phyloP scores from a whole-genome alignment of 2,888 invertebrate species.

The Habrosyne pyritoides region DNA sequence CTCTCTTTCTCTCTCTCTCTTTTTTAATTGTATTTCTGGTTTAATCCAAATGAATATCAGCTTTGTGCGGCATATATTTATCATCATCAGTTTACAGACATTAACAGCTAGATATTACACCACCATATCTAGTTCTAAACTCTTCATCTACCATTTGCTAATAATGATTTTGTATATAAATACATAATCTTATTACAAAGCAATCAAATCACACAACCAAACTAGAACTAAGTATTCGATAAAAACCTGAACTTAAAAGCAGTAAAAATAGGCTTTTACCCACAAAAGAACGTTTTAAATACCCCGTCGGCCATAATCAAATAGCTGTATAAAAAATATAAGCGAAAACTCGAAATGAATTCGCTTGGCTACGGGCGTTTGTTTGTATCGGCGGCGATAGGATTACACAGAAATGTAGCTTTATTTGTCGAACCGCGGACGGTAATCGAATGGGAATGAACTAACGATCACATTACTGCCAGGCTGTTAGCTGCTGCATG shows the following conservation, averaged over 20 bases:
- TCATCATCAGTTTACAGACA: no score
- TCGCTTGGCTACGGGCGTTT: not conserved
- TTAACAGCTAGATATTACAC: no score
- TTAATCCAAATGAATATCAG: no score
- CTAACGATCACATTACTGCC: constrained; percentile 19
- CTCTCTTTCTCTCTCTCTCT: no score
- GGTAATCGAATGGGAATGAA: constrained; percentile 28
- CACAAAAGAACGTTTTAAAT: not conserved
- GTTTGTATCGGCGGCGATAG: constrained; percentile 8
- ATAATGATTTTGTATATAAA: no score
- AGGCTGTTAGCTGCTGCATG: constrained; percentile 13
- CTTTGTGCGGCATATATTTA: no score
- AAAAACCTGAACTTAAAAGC: not conserved
- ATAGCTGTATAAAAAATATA: not conserved
- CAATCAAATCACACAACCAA: not conserved
- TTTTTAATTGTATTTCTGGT: no score
- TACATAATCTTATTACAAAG: not conserved
- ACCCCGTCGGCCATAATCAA: not conserved
- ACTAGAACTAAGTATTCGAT: not conserved
- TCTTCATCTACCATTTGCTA: no score
- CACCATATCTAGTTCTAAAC: no score
- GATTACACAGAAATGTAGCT: constrained; percentile 21
- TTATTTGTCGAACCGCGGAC: constrained; percentile 18
- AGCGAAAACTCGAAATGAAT: constrained; percentile 4
- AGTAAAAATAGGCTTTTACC: not conserved